These are phyloP conservation scores for Gila orcuttii DNA, from an alignment of 2,113 vertebrate genomes.

Conservation along the genomic window DNA sequence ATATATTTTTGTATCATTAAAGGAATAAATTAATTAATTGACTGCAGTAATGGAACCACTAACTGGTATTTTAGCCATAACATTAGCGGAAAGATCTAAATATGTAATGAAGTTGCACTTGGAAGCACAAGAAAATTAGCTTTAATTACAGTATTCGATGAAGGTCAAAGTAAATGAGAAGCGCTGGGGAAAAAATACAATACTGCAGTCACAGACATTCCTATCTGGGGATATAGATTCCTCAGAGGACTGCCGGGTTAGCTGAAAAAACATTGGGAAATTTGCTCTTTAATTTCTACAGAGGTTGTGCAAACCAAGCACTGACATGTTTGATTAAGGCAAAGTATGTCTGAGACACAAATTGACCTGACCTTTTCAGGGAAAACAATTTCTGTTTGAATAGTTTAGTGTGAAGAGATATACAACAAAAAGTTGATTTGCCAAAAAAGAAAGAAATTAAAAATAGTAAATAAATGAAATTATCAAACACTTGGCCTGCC, in stretches of 20 bases:
- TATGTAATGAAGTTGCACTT: neutral
- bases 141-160: neutral
- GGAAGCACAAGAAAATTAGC: conserved; percentile 14
- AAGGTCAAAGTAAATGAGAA: conserved; percentile 25
- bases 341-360: neutral
- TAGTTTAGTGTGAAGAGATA: neutral
- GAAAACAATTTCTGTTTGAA: neutral
- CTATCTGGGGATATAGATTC: neutral
- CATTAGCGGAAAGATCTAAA: neutral
- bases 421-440: neutral
- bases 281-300: neutral
- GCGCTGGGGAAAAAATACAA: neutral
- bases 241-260: neutral
- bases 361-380: neutral
- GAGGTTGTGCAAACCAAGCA: neutral
- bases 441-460: too few species aligned
- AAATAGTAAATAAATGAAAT: too few species aligned
- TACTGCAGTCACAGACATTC: conserved; percentile 13
- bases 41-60: neutral
- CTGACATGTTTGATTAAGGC: neutral
- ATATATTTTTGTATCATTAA: neutral
- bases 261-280: neutral
- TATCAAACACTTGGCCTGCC: neutral
- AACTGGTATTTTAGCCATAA: neutral
- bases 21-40: neutral